phyloP scores from a whole-genome alignment of 2,888 invertebrate species.

The Teleogryllus oceanicus region DNA sequence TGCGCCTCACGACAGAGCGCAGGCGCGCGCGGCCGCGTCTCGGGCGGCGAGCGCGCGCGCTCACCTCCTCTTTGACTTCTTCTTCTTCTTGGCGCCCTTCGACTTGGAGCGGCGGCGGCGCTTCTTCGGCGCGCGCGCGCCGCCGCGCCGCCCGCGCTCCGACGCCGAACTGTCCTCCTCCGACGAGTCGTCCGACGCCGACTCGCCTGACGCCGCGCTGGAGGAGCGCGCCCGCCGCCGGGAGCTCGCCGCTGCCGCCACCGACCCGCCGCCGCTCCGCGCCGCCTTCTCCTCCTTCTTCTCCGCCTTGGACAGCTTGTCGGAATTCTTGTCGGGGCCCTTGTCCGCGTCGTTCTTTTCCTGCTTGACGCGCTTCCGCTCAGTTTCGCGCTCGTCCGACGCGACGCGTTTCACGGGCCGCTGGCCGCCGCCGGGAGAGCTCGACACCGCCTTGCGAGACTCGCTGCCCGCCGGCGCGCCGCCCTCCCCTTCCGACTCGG shows the following conservation, averaged over 20 bases:
- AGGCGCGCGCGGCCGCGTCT: background rate
- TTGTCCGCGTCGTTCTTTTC: constrained; percentile 28
- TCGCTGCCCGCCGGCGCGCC: constrained; percentile 28
- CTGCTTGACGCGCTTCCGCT: constrained; percentile 31
- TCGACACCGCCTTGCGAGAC: constrained; percentile 26
- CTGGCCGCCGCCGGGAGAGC: background rate
- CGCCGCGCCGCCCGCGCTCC: constrained; percentile 27
- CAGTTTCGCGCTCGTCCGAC: constrained; percentile 47
- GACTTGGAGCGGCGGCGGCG: constrained; percentile 37
- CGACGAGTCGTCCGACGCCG: constrained; percentile 38
- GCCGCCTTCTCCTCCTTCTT: constrained; percentile 1
- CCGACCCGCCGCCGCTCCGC: background rate
- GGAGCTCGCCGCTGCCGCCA: background rate
- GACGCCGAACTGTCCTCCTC: constrained; percentile 25
- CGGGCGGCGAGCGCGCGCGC: too few species aligned
- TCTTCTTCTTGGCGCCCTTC: constrained; percentile 38
- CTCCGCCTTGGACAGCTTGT: constrained; percentile 18
- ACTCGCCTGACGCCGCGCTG: constrained; percentile 23
- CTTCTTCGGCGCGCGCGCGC: constrained; percentile 36
- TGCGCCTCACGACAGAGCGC: too few species aligned
- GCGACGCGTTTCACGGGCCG: constrained; percentile 2
- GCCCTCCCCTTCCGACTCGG: constrained; percentile 57
- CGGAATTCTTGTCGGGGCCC: constrained; percentile 31
- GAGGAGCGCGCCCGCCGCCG: background rate
- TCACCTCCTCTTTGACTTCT: constrained; percentile 39